Conservation (phyloP, 2,113 vertebrate species). For the Saccopteryx leptura region DNA sequence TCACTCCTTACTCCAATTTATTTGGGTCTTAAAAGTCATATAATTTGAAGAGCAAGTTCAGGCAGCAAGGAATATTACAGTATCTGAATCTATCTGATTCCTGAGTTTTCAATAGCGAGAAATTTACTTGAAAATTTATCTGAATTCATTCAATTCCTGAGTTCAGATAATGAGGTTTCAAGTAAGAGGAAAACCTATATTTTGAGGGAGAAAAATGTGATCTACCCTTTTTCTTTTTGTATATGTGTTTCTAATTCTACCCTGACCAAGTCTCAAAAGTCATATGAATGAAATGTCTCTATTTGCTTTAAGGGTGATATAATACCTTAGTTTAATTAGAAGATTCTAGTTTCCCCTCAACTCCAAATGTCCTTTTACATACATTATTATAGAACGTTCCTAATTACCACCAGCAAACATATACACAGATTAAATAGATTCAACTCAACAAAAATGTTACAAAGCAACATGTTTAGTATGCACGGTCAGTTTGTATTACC, state of each 20-base stretch:
- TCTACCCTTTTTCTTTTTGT: not conserved
- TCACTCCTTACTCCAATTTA: not conserved
- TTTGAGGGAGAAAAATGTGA: not conserved
- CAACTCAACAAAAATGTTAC: not conserved
- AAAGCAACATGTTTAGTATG: not conserved
- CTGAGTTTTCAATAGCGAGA: not conserved
- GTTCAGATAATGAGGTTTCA: not conserved
- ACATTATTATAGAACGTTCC: not conserved
- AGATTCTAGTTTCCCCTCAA: not conserved
- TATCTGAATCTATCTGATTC: not conserved
- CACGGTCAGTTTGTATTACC: not conserved
- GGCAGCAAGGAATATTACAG: not conserved
- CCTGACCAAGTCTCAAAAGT: not conserved
- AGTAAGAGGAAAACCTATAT: not conserved
- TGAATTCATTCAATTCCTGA: slow-evolving; percentile 12
- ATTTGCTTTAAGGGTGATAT: not conserved
- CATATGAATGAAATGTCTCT: not conserved
- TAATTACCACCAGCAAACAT: not conserved
- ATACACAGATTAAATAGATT: not conserved
- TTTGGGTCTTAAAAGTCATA: not conserved
- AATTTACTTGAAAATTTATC: slow-evolving; percentile 34
- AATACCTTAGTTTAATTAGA: slow-evolving; percentile 19
- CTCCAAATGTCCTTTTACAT: not conserved
- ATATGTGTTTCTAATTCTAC: not conserved
- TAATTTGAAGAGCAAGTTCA: not conserved